Evolutionary conservation across 2,888 invertebrate genomes (phyloP).

Genomic region (Horisme vitalbata): DNA sequence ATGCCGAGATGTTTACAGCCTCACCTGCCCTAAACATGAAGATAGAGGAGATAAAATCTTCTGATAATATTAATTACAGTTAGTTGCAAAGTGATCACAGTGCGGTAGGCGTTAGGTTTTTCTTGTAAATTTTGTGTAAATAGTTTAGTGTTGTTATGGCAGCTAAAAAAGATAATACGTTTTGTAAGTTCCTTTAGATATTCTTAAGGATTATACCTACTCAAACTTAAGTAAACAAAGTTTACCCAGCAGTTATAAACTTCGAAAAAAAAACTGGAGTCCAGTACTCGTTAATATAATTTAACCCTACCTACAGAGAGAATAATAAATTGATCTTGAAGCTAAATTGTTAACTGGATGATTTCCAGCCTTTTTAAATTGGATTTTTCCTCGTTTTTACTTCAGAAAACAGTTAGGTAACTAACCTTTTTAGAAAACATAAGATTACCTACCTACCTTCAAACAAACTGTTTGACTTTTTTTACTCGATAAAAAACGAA

Average conservation of each 20-base stretch:
- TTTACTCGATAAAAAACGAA: too few species aligned
- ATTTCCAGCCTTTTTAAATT: slow-evolving; percentile 13
- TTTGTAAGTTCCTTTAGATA: slow-evolving; percentile 61
- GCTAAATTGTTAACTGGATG: slow-evolving; percentile 3
- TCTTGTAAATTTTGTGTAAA: not conserved
- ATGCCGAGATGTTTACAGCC: slow-evolving; percentile 47
- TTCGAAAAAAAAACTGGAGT: not conserved
- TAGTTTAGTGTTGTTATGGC: slow-evolving; percentile 25
- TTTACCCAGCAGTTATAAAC: too few species aligned
- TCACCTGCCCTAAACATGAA: slow-evolving; percentile 53
- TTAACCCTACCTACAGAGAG: slow-evolving; percentile 4
- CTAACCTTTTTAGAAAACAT: too few species aligned
- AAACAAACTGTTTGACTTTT: too few species aligned
- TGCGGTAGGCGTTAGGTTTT: not conserved
- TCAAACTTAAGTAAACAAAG: too few species aligned
- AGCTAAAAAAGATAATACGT: slow-evolving; percentile 61
- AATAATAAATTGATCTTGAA: slow-evolving; percentile 12
- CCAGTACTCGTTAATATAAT: slow-evolving; percentile 1
- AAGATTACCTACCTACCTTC: too few species aligned
- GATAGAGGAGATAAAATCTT: slow-evolving; percentile 36
- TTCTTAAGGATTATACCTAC: not conserved
- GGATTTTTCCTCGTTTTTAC: slow-evolving; percentile 6
- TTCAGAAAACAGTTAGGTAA: not conserved
- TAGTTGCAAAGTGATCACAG: slow-evolving; percentile 20
- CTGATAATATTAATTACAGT: slow-evolving; percentile 33